phyloP scores from a whole-genome alignment of 1,140 invertebrate species.

The Brachionus koreanus region DNA sequence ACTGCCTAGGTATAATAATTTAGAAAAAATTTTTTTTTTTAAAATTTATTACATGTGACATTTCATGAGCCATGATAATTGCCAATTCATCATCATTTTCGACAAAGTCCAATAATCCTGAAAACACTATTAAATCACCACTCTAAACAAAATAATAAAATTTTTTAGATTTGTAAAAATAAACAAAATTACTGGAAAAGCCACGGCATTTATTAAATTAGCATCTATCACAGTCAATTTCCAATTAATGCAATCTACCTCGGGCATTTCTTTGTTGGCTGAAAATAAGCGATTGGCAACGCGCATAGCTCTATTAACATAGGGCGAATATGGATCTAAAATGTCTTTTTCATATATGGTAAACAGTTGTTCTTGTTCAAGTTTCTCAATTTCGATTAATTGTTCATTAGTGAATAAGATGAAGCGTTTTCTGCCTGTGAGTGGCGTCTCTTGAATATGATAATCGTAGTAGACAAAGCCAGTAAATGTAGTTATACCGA shows the following conservation, averaged over 20 bases:
- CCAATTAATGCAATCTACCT: constrained; percentile 60
- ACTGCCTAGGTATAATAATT: not conserved
- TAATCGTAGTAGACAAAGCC: constrained; percentile 57
- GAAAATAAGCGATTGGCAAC: constrained; percentile 56
- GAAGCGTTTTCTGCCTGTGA: constrained; percentile 62
- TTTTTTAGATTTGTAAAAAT: not conserved
- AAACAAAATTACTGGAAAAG: constrained; percentile 59
- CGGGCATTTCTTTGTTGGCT: constrained; percentile 60
- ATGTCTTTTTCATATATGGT: constrained; percentile 52
- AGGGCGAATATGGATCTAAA: constrained; percentile 51
- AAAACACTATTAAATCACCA: constrained; percentile 66
- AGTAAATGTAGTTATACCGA: not conserved
- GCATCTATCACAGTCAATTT: constrained; percentile 60
- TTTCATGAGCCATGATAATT: constrained; percentile 66
- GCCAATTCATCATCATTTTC: constrained; percentile 65
- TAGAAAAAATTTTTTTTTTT: not conserved
- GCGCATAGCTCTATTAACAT: constrained; percentile 13
- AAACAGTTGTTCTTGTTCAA: constrained; percentile 53
- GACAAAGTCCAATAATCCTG: constrained; percentile 63
- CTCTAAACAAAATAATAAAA: constrained; percentile 53
- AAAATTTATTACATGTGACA: constrained; percentile 61
- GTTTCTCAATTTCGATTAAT: constrained; percentile 56
- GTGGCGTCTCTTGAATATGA: constrained; percentile 61
- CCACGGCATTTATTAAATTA: constrained; percentile 61
- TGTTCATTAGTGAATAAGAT: constrained; percentile 61